These are phyloP conservation scores for Phrynosoma platyrhinos DNA, from an alignment of 2,113 vertebrate genomes.

Conservation along the genomic window DNA sequence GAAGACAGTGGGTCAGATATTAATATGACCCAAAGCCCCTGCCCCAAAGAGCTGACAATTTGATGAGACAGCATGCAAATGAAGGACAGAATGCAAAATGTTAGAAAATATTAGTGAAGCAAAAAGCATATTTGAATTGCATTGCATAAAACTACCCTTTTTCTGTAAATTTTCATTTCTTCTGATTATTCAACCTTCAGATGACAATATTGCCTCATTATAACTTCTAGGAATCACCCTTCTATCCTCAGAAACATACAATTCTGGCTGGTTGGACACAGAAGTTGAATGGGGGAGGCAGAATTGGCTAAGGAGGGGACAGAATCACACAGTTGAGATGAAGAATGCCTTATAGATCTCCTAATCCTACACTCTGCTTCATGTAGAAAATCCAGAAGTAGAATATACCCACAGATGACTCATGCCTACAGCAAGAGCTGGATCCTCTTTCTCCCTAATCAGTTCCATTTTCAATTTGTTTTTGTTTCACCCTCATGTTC, in stretches of 20 bases:
- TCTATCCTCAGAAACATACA: background rate
- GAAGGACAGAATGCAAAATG: background rate
- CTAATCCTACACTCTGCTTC: background rate
- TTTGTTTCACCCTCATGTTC: background rate
- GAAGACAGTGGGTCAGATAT: conserved; percentile 6
- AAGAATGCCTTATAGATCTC: background rate
- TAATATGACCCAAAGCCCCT: conserved; percentile 15
- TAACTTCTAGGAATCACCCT: background rate
- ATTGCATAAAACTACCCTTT: background rate
- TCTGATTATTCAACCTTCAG: background rate
- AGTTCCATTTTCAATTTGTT: background rate
- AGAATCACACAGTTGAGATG: background rate
- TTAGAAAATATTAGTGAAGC: background rate
- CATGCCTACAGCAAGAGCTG: background rate
- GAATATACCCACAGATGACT: background rate
- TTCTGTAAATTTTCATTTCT: background rate
- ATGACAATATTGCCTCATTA: background rate
- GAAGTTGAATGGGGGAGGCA: background rate
- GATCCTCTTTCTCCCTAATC: background rate
- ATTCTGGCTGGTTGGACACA: background rate
- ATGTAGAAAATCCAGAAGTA: background rate
- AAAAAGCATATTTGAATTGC: background rate
- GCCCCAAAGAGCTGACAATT: conserved; percentile 13
- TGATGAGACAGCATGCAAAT: conserved; percentile 1
- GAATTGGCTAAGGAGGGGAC: background rate